Evolutionary conservation across 2,888 invertebrate genomes (phyloP), one percentile per base, ranked within the genome.

Genomic region (Dorcus parallelipipedus): DNA sequence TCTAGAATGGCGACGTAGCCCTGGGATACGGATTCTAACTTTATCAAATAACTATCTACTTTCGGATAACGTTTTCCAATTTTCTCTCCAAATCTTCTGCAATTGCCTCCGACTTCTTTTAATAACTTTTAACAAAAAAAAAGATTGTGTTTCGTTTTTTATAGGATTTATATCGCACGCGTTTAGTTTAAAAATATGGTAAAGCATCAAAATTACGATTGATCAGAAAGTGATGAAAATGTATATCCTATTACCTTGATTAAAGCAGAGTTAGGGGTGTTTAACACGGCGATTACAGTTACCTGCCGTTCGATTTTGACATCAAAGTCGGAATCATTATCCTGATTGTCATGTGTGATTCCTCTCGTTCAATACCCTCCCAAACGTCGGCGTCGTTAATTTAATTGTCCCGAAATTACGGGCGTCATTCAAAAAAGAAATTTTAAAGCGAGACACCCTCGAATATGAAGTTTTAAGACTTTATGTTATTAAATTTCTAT

Each of bases 401-500:
- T 33, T 33, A 33, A 33, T 33, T 33, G 26, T 6, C 6, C 7
- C 26, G 26, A 33, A 33, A 33, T 33, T 33, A 33, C 26, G 6
- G 26, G 26, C 26, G 26, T 33, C 26, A 33, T 3, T 7, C 26
- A 33, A 33, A 33, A 33, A 41, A 41, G 9, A 45, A 20, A 23
- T 10, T 45, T 9, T 9, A 45, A 43, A 45, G 45, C 9, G 9
- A 45, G 9, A 7, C 9, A 26, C 10, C 9, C 9, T 14, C 9
- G 64, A 62, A 64, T 64, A 61, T 55, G 53, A 60, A 71, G 70
- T 61, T 72, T 71, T 70, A 65, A 60, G 69, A 72, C 70, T 73
- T 71, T 69, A 67, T 61, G 71, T 71, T 72, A 73, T 72, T 73
- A 72, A 73, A 73, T 72, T 73, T 71, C 71, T 67, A 67, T 71